Base-by-base conservation (phyloP, 37 sponge, comb jelly and placozoan genomes). In the Hormiphora californensis region DNA sequence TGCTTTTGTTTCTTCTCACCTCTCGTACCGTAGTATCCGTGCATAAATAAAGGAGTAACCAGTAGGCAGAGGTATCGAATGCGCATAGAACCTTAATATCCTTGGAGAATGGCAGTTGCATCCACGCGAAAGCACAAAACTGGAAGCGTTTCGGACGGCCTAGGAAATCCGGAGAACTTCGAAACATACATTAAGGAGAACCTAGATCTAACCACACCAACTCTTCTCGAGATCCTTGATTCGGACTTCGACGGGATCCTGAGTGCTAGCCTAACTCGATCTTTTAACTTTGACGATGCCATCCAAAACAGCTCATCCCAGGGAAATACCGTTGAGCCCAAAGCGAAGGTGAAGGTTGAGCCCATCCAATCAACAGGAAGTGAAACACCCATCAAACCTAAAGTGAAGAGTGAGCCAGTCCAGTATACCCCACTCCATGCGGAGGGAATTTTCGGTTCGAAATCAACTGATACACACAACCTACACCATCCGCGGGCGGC, bases 321-420 rank as follows among this genome's bases (percentile, higher is more conserved):
- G 9, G n/a, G n/a, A n/a, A n/a, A n/a, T n/a, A 41, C 19, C 22
- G 27, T 22, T 40, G 44, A 39, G 17, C 5, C 8, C 12, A 17
- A 41, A n/a, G 12, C 15, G 4, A 39, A 73, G 11, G 25, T 4
- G 1, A 73, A 73, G 21, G 81, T 43, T 9, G 11, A 41, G 25
- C 1, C 23, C 1, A 30, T 27, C 59, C 19, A 57, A 12, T 23
- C 23, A n/a, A n/a, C 59, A n/a, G 43, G 43, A 41, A 73, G 15
- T 73, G 3, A 32, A 27, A 46, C 1, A 32, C n/a, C 46, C 21
- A 30, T 43, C 17, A 73, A 73, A 19, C 81, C 81, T 28, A 73
- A 73, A 19, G 81, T 73, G 4, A 73, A 73, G 43, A 73, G 81
- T 73, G 81, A 73, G 35, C 81, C 81, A 73, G 81, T 73, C 17